Evolutionary conservation across 2,888 invertebrate genomes (phyloP), one percentile per base, ranked within the genome.

Genomic region (Hemaris fuciformis): DNA sequence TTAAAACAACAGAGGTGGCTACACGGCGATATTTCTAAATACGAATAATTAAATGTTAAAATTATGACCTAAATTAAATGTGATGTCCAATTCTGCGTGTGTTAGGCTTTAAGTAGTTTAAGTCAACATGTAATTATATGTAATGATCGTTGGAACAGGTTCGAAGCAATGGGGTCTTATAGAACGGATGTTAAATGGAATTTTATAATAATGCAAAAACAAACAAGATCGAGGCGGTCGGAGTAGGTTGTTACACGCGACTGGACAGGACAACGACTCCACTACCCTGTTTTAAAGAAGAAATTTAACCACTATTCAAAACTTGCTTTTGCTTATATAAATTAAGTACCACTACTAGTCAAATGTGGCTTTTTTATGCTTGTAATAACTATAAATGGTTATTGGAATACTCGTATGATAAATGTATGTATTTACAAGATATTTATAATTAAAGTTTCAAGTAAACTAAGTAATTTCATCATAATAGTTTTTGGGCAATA

Each of bases 171-270:
- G 61, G 56, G 60, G 62, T 64, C 15, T 18, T 48, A 63, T 67
- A 67, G 62, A 57, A 58, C 63, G 60, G 62, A 71, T 65, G 72
- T 64, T 73, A 74, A 71, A 76, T 77, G 84, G 85, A 85, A 88
- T 87, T 87, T 88, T 87, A 86, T 89, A 89, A 88, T 85, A 84
- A 80, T 84, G 87, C 84, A 88, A 90, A 89, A 88, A 88, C 83
- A 83, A 53, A 88, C 88, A 83, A 71, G 89, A 85, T 84, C 79
- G 77, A 80, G 79, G 79, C 73, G 86, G 82, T 82, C 78, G 74
- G 76, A 73, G 72, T 76, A 71, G 68, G 75, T 70, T 77, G 85
- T 82, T 82, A 81, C 84, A 85, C 83, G 73, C 83, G 81, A 84
- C 76, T 84, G 85, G 84, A 70, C 80, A 86, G 90, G 89, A 84